These are phyloP conservation scores for Acanthosoma haemorrhoidale DNA, from an alignment of 2,888 invertebrate species.

Conservation along the genomic window DNA sequence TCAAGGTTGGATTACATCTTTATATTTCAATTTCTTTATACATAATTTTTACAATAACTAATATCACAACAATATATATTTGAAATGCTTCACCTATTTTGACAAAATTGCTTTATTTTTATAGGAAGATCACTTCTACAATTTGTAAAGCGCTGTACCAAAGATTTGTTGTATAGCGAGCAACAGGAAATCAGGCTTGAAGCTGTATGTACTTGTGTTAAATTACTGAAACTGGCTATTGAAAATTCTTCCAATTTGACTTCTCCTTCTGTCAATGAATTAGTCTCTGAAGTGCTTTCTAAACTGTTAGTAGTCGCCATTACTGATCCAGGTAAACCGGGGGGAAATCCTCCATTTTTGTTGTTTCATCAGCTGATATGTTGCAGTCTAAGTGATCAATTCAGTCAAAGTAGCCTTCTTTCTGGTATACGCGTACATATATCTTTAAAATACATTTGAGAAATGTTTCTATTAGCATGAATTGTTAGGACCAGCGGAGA, in stretches of 20 bases:
- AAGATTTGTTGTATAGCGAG: constrained; percentile 84
- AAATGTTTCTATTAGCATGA: too few species aligned
- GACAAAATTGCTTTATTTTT: not conserved
- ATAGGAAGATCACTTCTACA: constrained; percentile 76
- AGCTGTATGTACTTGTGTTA: constrained; percentile 89
- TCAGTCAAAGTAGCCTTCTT: too few species aligned
- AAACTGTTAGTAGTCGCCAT: constrained; percentile 89
- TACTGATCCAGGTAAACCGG: constrained; percentile 67
- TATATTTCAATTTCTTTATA: too few species aligned
- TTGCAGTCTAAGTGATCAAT: too few species aligned
- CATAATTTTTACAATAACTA: too few species aligned
- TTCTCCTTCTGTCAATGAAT: constrained; percentile 77
- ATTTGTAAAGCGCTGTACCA: constrained; percentile 88
- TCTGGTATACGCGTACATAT: too few species aligned
- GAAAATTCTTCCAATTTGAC: constrained; percentile 57
- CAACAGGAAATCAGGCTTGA: constrained; percentile 87
- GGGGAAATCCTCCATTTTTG: not conserved
- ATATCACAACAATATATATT: too few species aligned
- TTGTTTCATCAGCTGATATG: not conserved
- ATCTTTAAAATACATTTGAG: too few species aligned
- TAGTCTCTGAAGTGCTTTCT: constrained; percentile 85
- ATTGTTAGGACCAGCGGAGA: not conserved
- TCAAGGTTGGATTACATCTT: too few species aligned
- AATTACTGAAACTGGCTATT: constrained; percentile 78
- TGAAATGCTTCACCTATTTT: too few species aligned